Conservation (phyloP, 1,140 invertebrate species). For the Aleiodes sp. region DNA sequence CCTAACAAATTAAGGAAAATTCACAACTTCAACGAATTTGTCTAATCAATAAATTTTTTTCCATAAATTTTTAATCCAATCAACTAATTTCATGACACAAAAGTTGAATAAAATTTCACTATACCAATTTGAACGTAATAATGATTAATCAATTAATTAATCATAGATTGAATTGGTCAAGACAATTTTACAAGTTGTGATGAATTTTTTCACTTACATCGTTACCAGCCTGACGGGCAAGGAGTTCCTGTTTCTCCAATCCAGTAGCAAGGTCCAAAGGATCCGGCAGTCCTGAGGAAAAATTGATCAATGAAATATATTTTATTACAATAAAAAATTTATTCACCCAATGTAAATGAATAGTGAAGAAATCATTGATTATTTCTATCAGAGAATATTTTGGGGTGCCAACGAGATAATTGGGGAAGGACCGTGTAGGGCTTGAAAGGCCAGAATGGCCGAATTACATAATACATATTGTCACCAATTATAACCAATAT, state of each 20-base stretch:
- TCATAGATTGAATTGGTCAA: constrained; percentile 2
- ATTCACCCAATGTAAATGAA: background rate
- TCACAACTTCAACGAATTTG: no score
- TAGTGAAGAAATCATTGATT: background rate
- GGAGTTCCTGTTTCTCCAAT: constrained; percentile 87
- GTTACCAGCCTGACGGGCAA: constrained; percentile 86
- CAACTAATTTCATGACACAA: no score
- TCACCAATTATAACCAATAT: background rate
- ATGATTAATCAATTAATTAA: no score
- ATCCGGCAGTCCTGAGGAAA: constrained; percentile 76
- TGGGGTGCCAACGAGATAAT: background rate
- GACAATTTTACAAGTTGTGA: background rate
- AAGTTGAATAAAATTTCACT: no score
- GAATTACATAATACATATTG: constrained; percentile 21
- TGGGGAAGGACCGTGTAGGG: background rate
- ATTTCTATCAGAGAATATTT: background rate
- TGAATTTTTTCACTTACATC: constrained; percentile 69
- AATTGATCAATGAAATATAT: background rate
- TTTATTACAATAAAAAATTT: background rate
- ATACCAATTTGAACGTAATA: no score
- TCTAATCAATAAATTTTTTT: no score
- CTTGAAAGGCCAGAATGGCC: background rate
- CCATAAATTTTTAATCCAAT: no score
- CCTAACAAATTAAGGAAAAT: no score
- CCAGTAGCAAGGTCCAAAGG: constrained; percentile 93